Base-by-base conservation (phyloP, 2,888 invertebrate genomes). In the Quadroppia sp. region DNA sequence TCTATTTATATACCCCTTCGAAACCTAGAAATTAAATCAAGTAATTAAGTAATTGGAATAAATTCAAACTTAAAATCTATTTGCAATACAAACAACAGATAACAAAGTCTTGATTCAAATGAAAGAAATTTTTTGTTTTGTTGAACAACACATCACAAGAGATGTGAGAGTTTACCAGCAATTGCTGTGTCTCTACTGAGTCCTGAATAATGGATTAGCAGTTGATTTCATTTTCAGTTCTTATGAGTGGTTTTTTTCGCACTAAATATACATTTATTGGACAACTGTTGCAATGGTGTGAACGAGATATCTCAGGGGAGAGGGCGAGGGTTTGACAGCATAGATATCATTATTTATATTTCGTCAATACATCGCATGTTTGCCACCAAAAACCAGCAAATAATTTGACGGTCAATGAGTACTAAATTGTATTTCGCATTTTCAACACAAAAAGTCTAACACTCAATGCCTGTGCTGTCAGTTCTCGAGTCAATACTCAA, bases 381-480 rank as follows among this genome's bases (percentile, higher is more conserved):
- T 64, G 20, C 36, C 64, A 59, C 50, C 15, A 17, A 59, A 25
- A 30, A 30, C 59, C 59, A 13, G 4, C 25, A 32, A 20, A 36
- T 64, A 36, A 64, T 64, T 64, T 64, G 64, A 64, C 36, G 20
- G 64, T 64, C 64, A 64, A 64, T 36, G 64, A 64, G 64, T 64
- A 17, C 17, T 20, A 6, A 20, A 30, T 17, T 50, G 6, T 17
- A 11, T 50, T 50, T n/a, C 3, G 30, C 4, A 23, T 50, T 53
- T 17, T 59, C 59, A 17, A 25, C 30, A 50, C 15, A 59, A 28
- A 56, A 32, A 59, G 28, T 59, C 28, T 1, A 9, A 9, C 13
- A 4, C 6, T 50, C 20, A n/a, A n/a, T 15, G n/a, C 6, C 1
- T 50, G 20, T 50, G 50, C 50, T 20, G 6, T 50, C 50, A 50